A percentile compares a stretch with the other conserved stretches of the same genome.
Conservation (phyloP, 2,888 invertebrate genomes). For the Melangyna quadrimaculata region DNA sequence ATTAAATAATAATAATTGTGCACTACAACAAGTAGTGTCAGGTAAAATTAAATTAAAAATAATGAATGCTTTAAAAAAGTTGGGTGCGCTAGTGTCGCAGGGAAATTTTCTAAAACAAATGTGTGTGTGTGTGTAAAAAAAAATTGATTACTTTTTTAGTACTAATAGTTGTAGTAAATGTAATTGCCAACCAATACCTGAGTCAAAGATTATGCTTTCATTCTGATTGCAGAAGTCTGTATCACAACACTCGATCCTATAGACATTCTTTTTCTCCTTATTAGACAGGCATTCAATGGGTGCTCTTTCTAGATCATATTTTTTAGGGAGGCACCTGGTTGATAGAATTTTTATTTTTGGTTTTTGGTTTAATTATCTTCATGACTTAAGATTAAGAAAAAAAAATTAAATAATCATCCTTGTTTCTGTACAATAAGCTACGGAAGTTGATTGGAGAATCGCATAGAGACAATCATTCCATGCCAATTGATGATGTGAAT, state of each 20-base stretch:
- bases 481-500: not conserved
- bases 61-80: not conserved
- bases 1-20: constrained; percentile 44
- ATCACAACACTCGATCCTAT: constrained; percentile 80
- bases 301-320: constrained; percentile 80
- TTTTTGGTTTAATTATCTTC: not conserved
- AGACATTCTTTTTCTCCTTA: constrained; percentile 79
- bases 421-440: not conserved
- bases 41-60: constrained; percentile 22
- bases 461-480: not conserved
- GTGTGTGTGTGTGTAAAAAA: constrained; percentile 4
- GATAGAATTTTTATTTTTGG: constrained; percentile 54
- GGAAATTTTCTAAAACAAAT: constrained; percentile 4
- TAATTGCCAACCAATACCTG: constrained; percentile 76
- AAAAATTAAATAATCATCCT: not conserved
- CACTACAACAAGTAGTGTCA: constrained; percentile 59
- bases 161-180: constrained; percentile 65
- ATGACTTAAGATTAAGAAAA: constrained; percentile 13
- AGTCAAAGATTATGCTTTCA: constrained; percentile 77
- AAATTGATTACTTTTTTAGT: constrained; percentile 49
- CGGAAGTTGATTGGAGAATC: not conserved
- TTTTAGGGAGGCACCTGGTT: constrained; percentile 80
- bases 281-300: constrained; percentile 81
- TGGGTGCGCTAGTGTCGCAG: constrained; percentile 43
- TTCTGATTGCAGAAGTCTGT: constrained; percentile 81